Conservation (phyloP, 2,888 invertebrate genomes). For the Cerastoderma edule region DNA sequence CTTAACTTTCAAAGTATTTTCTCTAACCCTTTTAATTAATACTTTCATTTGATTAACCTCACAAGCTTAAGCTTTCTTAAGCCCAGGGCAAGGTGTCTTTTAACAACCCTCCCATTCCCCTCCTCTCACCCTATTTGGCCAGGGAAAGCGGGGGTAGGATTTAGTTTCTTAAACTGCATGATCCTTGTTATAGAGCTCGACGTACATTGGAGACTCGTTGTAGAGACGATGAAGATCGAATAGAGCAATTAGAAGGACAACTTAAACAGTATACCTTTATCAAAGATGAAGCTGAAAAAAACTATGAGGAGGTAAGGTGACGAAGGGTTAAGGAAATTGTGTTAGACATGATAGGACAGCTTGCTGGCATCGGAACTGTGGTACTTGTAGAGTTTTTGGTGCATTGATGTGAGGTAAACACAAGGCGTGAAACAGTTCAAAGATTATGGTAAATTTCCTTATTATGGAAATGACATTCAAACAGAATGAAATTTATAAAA, state of each 20-base stretch:
- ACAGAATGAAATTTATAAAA: too few species aligned
- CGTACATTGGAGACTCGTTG: conserved; percentile 99
- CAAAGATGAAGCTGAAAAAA: conserved; percentile 94
- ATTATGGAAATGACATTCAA: too few species aligned
- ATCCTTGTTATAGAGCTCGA: conserved; percentile 87
- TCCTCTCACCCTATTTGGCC: too few species aligned
- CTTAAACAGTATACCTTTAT: conserved; percentile 99
- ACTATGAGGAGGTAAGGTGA: conserved; percentile 83
- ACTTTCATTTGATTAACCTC: too few species aligned
- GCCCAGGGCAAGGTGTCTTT: too few species aligned
- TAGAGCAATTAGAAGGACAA: conserved; percentile 99
- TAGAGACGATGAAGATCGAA: conserved; percentile 99
- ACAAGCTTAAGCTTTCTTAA: too few species aligned
- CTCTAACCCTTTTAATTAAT: too few species aligned
- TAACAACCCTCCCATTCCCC: too few species aligned
- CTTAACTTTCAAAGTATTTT: too few species aligned
- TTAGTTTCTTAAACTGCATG: conserved; percentile 25
- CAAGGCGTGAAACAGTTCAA: too few species aligned
- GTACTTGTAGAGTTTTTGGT: background rate
- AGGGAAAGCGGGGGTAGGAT: too few species aligned
- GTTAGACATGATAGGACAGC: conserved; percentile 30
- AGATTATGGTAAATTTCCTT: too few species aligned
- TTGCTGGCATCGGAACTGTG: conserved; percentile 58
- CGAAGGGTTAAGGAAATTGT: background rate
- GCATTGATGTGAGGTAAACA: background rate